These are phyloP conservation scores for Cryptocheilus praepositus DNA, from an alignment of 2,888 invertebrate genomes.

Conservation along the genomic window DNA sequence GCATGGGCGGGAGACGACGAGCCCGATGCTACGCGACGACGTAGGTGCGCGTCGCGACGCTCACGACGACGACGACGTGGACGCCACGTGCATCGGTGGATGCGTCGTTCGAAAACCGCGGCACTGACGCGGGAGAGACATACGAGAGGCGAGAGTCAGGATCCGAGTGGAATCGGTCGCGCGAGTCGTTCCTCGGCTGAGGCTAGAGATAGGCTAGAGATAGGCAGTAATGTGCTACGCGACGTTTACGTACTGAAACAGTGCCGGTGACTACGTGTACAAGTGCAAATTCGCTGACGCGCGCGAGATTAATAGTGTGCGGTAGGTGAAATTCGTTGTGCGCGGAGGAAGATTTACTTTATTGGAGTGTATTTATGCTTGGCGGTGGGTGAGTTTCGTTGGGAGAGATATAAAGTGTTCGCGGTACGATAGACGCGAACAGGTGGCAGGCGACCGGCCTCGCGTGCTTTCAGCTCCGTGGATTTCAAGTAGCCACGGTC, in stretches of 20 bases:
- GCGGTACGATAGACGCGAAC: background rate
- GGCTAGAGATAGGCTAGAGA: too few relatives aligned
- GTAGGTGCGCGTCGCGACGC: conserved; percentile 46
- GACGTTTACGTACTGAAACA: background rate
- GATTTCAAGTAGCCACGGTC: conserved; percentile 8
- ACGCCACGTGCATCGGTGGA: conserved; percentile 66
- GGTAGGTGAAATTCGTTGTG: too few relatives aligned
- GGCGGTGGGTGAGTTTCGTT: background rate
- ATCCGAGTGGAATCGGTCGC: too few relatives aligned
- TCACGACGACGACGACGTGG: conserved; percentile 58
- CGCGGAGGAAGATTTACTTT: too few relatives aligned
- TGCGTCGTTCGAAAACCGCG: conserved; percentile 15
- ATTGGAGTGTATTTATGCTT: too few relatives aligned
- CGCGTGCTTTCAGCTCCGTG: too few relatives aligned
- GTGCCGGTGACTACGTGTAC: background rate
- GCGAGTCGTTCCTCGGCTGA: too few relatives aligned
- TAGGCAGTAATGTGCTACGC: too few relatives aligned
- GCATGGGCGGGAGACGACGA: conserved; percentile 43
- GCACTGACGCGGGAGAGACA: background rate
- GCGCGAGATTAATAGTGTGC: too few relatives aligned
- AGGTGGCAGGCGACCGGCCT: conserved; percentile 1
- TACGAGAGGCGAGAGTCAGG: too few relatives aligned
- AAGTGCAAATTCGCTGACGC: too few relatives aligned
- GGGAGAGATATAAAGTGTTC: background rate
- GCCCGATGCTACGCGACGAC: conserved; percentile 38